Conservation (phyloP, 2,113 vertebrate genomes). For the Heterochromis multidens region DNA sequence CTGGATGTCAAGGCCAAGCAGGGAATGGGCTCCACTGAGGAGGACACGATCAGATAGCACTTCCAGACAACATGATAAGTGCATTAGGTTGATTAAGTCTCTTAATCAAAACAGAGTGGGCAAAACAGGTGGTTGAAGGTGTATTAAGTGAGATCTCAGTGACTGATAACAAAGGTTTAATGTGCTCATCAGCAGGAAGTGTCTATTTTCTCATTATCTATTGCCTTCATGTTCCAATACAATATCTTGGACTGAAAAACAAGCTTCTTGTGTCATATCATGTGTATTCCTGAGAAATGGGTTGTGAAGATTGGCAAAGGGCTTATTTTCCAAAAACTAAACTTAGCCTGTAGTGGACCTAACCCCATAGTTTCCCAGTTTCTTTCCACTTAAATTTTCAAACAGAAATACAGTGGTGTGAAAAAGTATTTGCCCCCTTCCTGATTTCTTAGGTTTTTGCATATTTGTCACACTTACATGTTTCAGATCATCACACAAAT, state of each 20-base stretch:
- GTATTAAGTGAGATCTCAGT: constrained; percentile 28
- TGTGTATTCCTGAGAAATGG: background rate
- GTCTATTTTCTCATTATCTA: background rate
- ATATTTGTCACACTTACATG: no score
- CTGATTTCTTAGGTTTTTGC: no score
- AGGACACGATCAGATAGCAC: constrained; percentile 40
- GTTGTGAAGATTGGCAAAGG: background rate
- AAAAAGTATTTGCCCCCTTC: no score
- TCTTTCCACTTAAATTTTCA: no score
- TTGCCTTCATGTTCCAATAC: background rate
- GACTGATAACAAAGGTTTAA: constrained; percentile 12
- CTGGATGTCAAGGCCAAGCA: constrained; percentile 42
- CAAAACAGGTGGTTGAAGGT: constrained; percentile 32
- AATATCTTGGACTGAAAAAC: background rate
- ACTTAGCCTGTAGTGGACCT: background rate
- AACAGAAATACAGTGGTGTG: no score
- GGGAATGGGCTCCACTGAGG: constrained; percentile 11
- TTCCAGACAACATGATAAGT: constrained; percentile 10
- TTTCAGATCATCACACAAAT: no score
- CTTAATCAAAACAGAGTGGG: constrained; percentile 13
- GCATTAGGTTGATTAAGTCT: constrained; percentile 55
- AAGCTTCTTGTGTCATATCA: background rate
- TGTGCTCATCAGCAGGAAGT: background rate
- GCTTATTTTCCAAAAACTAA: background rate
- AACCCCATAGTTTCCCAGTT: no score